A percentile compares a stretch with the other conserved stretches of the same genome.
These are phyloP conservation scores for Sylvia atricapilla DNA, from an alignment of 2,113 vertebrate species.

Conservation along the genomic window DNA sequence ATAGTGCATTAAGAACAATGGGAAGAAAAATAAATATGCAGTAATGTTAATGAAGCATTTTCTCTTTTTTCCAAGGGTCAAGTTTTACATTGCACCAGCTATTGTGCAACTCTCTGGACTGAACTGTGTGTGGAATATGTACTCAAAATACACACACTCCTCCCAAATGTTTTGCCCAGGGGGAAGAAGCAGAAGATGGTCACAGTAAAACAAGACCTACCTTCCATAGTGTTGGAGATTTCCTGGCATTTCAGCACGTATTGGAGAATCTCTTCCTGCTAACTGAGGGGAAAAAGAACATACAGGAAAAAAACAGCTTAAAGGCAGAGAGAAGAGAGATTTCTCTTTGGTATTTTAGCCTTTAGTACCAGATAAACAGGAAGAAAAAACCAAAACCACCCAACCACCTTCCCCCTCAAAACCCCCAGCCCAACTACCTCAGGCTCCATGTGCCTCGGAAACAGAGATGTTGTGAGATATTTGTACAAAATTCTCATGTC, in stretches of 20 bases:
- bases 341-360: not conserved
- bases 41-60: not conserved
- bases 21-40: not conserved
- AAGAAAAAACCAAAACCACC: not conserved
- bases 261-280: slow-evolving; percentile 93
- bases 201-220: slow-evolving; percentile 63
- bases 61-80: not conserved
- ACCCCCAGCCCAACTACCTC: slow-evolving; percentile 71
- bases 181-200: not conserved
- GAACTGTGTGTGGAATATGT: not conserved
- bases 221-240: slow-evolving; percentile 97
- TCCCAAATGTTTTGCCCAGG: not conserved
- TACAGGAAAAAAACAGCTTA: not conserved
- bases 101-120: not conserved
- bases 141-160: not conserved
- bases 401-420: not conserved
- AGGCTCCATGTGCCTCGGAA: slow-evolving; percentile 93
- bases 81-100: not conserved
- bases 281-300: slow-evolving; percentile 72
- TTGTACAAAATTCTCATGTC: slow-evolving; percentile 98
- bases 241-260: slow-evolving; percentile 91
- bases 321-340: not conserved
- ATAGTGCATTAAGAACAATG: not conserved
- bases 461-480: slow-evolving; percentile 95
- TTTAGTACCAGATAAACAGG: not conserved